Percentiles rank a stretch among this genome's conserved stretches.
phyloP scores from a whole-genome alignment of 2,888 invertebrate genomes.

The Scaptomyza reducta region DNA sequence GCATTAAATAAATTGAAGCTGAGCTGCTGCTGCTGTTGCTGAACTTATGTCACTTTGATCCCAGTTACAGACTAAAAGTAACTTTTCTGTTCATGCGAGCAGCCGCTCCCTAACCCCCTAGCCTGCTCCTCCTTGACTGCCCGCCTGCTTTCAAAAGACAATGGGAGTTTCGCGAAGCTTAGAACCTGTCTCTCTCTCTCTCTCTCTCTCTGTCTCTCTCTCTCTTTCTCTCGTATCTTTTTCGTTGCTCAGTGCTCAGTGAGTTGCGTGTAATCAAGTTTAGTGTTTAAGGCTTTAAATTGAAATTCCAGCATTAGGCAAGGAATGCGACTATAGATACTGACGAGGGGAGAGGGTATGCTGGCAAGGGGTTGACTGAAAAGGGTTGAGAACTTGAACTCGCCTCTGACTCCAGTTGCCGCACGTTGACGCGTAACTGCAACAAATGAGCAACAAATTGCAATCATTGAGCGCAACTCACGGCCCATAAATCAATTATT shows the following conservation, averaged over 20 bases:
- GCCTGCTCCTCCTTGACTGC: background rate
- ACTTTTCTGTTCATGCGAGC: conserved; percentile 72
- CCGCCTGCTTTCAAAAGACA: conserved; percentile 26
- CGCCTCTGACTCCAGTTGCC: background rate
- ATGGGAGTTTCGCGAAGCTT: conserved; percentile 38
- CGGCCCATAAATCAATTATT: conserved; percentile 60
- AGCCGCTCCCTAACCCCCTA: background rate
- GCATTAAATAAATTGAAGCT: conserved; percentile 75
- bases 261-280: conserved; percentile 80
- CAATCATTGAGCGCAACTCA: conserved; percentile 53
- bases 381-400: conserved; percentile 19
- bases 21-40: conserved; percentile 38
- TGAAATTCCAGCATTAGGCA: conserved; percentile 79
- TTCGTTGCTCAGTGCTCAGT: conserved; percentile 47
- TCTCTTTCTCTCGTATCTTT: background rate
- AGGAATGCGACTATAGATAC: conserved; percentile 64
- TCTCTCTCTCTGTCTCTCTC: background rate
- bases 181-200: background rate
- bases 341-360: background rate
- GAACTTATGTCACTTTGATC: conserved; percentile 78
- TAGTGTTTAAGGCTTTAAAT: conserved; percentile 80
- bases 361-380: conserved; percentile 14
- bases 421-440: conserved; percentile 25
- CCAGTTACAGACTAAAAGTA: conserved; percentile 55
- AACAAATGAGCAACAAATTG: conserved; percentile 64